phyloP scores from a whole-genome alignment of 2,113 vertebrate genomes.

The Lucifuga dentata region DNA sequence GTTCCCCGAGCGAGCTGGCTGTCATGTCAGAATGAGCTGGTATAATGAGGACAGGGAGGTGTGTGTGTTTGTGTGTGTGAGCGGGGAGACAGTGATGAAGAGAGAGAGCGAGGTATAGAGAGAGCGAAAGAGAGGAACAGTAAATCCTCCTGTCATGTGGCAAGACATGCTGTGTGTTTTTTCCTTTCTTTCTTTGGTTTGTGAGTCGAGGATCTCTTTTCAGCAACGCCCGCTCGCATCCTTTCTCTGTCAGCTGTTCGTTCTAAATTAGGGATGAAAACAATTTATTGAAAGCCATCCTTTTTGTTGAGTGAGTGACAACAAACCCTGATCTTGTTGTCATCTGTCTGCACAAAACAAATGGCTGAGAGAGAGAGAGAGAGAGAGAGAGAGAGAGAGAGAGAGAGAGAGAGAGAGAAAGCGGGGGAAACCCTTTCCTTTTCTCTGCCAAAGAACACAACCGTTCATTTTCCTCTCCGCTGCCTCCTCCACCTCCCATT shows the following conservation, averaged over 20 bases:
- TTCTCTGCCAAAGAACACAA: conserved; percentile 20
- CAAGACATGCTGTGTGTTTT: conserved; percentile 22
- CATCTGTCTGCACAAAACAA: conserved; percentile 15
- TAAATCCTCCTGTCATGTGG: conserved; percentile 45
- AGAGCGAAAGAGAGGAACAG: conserved; percentile 29
- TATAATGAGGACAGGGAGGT: conserved; percentile 53
- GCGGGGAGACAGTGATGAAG: conserved; percentile 19
- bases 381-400: background rate
- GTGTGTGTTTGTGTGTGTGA: conserved; percentile 8
- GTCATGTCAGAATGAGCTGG: conserved; percentile 59
- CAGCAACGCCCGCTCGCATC: background rate
- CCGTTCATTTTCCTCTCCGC: conserved; percentile 25
- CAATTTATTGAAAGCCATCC: conserved; percentile 35
- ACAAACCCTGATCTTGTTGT: conserved; percentile 18
- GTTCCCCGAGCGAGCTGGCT: conserved; percentile 64
- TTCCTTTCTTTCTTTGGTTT: conserved; percentile 7
- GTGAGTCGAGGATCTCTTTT: conserved; percentile 15
- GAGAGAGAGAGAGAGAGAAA: conserved; percentile 4
- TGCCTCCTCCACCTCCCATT: background rate
- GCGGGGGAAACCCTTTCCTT: conserved; percentile 32
- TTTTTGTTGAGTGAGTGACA: conserved; percentile 41
- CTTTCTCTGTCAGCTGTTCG: conserved; percentile 18
- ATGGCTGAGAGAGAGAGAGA: background rate
- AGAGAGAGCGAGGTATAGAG: background rate
- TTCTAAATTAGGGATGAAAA: conserved; percentile 26